These are phyloP conservation scores for Parasteatoda lunata DNA, from an alignment of 2,888 invertebrate genomes.

Conservation along the genomic window DNA sequence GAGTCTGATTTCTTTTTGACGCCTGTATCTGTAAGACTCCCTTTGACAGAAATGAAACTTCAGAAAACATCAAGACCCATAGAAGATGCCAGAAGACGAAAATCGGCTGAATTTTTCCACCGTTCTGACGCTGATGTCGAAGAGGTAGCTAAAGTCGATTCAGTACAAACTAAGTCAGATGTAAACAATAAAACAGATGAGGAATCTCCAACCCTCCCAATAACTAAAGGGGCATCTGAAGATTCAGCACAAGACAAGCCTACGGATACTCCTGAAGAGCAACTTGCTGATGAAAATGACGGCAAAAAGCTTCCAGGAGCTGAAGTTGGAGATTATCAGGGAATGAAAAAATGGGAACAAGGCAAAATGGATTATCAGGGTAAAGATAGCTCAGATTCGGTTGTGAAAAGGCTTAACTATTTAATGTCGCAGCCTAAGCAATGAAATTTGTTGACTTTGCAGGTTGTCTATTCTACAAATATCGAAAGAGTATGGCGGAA, in stretches of 20 bases:
- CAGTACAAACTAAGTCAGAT: not conserved
- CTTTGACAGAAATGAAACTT: slow-evolving; percentile 27
- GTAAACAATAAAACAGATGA: not conserved
- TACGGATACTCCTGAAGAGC: not conserved
- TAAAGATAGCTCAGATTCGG: slow-evolving; percentile 94
- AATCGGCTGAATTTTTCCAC: slow-evolving; percentile 39
- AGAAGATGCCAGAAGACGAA: slow-evolving; percentile 27
- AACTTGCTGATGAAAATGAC: not conserved
- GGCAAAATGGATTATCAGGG: slow-evolving; percentile 97
- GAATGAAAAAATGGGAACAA: slow-evolving; percentile 77
- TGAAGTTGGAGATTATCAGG: slow-evolving; percentile 68
- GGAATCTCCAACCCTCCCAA: not conserved
- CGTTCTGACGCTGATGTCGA: not conserved
- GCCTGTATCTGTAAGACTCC: slow-evolving; percentile 54
- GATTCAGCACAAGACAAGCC: not conserved
- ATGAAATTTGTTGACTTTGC: not conserved
- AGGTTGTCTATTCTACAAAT: no score
- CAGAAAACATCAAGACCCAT: not conserved
- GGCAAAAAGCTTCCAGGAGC: slow-evolving; percentile 41
- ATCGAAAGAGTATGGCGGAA: no score
- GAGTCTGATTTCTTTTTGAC: slow-evolving; percentile 55
- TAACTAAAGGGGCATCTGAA: not conserved
- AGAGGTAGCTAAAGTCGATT: not conserved
- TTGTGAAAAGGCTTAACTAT: slow-evolving; percentile 81
- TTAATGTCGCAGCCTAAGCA: slow-evolving; percentile 49